Evolutionary conservation across 2,888 invertebrate species (phyloP), one percentile per base, ranked within the genome.

Genomic region (Philonicus albiceps): DNA sequence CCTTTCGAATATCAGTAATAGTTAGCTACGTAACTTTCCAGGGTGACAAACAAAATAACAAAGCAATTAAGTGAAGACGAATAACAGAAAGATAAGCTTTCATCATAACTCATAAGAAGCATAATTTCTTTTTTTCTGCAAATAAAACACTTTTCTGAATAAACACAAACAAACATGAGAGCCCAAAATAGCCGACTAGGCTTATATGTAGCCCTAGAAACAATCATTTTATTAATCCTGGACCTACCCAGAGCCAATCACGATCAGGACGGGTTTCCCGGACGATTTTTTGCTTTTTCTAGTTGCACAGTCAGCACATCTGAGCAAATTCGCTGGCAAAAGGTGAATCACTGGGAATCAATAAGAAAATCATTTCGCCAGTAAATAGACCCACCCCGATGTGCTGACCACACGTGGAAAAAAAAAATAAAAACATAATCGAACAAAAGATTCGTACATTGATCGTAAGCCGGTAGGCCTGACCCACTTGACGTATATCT

Each of bases 401-500:
- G 64, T 22, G 64, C 64, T 64, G 64, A 64, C 64, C 64, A 64
- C 22, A 64, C 22, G 64, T 22, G 64, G 64, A 22, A 22, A 8
- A 13, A 64, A 64, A 3, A 16, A 31, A 31, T 31, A 31, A 43
- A 43, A 43, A 43, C 16, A 64, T 64, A 64, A 64, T 64, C 64
- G 22, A 49, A 49, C 49, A 49, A n/a, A 13, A 8, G 64, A 64
- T 27, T 22, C 27, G 22, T 27, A 64, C 19, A 64, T 11, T 1
- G 64, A 27, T 27, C 27, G 64, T 11, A 22, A 64, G 64, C 11
- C 64, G 11, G 27, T 22, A 64, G 19, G 64, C 7, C 64, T 2
- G 27, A 11, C 64, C 64, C 27, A 22, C 64, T 78, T 49, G 78
- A 78, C 78, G 37, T 27, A 78, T 78, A n/a, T 83, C 80, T 80